Base-by-base conservation (phyloP, 2,797 vertebrate genomes). In the Ctenochaetus hawaiiensis region DNA sequence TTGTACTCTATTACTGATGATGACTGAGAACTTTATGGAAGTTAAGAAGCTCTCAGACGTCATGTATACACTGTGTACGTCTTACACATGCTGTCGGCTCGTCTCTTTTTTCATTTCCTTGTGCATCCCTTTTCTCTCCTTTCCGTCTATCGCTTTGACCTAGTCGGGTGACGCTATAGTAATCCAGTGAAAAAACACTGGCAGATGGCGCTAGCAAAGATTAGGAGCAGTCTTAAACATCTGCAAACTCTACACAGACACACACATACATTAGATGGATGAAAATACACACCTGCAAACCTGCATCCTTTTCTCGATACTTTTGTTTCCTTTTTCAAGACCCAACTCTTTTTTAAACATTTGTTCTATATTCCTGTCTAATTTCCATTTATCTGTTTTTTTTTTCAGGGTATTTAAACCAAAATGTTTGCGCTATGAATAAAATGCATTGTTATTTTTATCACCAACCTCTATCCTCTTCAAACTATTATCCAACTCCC, bases 111-210 rank as follows among this genome's bases (percentile, higher is more conserved):
- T 74, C 57, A 64, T 67, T 82, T 82, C 39, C 63, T 44, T 30
- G 16, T 17, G 44, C 5, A n/a, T 43, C 59, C 59, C 54, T 26
- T 60, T 72, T 80, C 61, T 76, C 58, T 63, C 61, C 44, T 56
- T 75, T 75, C 13, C 12, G 52, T 67, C 41, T 54, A 11, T 78
- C 69, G 67, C 66, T 80, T 39, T 83, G 80, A 86, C 81, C 80
- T 58, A 67, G 61, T 62, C 51, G 54, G 76, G 64, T 72, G 74
- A 49, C 11, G 71, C 75, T 86, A 89, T 81, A 75, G 68, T 87
- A 86, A 90, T 91, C 82, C 78, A 22, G 26, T 12, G 12, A 90
- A 91, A 92, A 94, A 93, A 93, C 86, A 92, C 73, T 72, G 86
- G 78, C 93, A 93, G 91, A 94, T 92, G 93, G 88, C 6, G 54